A percentile compares a stretch with the other conserved stretches of the same genome.
Conservation (phyloP, 1,140 invertebrate genomes). For the Trichonephila clavata region DNA sequence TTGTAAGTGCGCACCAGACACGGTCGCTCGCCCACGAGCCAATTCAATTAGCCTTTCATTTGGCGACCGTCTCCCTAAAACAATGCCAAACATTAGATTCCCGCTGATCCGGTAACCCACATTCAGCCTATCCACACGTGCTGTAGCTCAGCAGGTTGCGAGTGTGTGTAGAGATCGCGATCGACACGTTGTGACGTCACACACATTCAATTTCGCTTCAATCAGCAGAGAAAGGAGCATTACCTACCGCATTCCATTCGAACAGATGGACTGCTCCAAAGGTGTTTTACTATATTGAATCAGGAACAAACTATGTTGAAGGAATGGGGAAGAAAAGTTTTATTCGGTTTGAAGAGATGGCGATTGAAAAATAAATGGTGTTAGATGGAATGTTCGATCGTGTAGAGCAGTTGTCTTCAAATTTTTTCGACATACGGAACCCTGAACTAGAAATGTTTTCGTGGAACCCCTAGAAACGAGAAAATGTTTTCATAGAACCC, state of each 20-base stretch:
- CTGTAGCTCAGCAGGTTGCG: not conserved
- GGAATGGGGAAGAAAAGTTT: not conserved
- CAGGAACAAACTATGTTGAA: not conserved
- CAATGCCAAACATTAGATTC: not conserved
- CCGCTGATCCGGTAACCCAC: not conserved
- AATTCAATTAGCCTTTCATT: not conserved
- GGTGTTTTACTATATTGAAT: not conserved
- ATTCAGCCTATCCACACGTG: not conserved
- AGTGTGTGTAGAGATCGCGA: not conserved
- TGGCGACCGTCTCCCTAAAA: not conserved
- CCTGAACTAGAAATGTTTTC: too few relatives aligned
- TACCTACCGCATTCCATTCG: not conserved
- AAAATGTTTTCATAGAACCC: too few relatives aligned
- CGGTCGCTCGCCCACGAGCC: not conserved
- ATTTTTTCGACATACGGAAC: too few relatives aligned
- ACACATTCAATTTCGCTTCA: not conserved
- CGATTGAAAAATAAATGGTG: too few relatives aligned
- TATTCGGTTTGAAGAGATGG: too few relatives aligned
- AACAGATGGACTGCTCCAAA: not conserved
- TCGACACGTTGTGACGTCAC: constrained; percentile 10
- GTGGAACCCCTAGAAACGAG: too few relatives aligned
- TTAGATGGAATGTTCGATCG: too few relatives aligned
- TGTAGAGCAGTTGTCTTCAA: too few relatives aligned
- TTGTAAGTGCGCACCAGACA: constrained; percentile 6
- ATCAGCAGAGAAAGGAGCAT: not conserved